These are phyloP conservation scores for Ormia ochracea DNA, from an alignment of 2,888 invertebrate species.

Conservation along the genomic window DNA sequence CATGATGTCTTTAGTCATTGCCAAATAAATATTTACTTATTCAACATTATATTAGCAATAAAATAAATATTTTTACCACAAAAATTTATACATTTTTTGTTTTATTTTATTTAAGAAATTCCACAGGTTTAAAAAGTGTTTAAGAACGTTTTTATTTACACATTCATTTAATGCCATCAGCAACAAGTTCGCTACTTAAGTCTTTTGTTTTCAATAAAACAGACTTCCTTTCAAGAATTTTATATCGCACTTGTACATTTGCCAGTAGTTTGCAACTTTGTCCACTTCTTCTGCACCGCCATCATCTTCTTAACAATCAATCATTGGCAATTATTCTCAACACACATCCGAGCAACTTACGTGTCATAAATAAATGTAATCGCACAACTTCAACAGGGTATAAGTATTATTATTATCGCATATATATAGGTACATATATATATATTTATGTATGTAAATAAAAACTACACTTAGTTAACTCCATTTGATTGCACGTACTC, in stretches of 20 bases:
- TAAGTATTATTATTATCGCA: slow-evolving; percentile 5
- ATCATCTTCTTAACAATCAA: neutral
- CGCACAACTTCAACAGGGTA: neutral
- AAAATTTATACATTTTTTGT: neutral
- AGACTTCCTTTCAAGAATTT: slow-evolving; percentile 12
- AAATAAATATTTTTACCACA: neutral
- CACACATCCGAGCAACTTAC: neutral
- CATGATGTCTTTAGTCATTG: neutral
- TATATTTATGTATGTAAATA: neutral
- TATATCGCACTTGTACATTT: neutral
- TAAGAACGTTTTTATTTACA: neutral
- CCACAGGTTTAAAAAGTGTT: neutral
- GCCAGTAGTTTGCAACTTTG: neutral
- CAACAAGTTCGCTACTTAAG: slow-evolving; percentile 34
- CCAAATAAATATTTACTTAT: neutral
- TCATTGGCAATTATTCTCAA: slow-evolving; percentile 15
- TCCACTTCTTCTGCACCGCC: neutral
- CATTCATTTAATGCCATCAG: neutral
- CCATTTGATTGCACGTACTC: slow-evolving; percentile 47
- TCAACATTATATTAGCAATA: neutral
- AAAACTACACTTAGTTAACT: slow-evolving; percentile 45
- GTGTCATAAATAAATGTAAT: slow-evolving; percentile 38
- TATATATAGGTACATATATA: too few relatives aligned
- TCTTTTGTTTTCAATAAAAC: slow-evolving; percentile 24
- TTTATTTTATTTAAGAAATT: neutral